Conservation (phyloP, 2,113 vertebrate genomes). For the Silurus glanis region DNA sequence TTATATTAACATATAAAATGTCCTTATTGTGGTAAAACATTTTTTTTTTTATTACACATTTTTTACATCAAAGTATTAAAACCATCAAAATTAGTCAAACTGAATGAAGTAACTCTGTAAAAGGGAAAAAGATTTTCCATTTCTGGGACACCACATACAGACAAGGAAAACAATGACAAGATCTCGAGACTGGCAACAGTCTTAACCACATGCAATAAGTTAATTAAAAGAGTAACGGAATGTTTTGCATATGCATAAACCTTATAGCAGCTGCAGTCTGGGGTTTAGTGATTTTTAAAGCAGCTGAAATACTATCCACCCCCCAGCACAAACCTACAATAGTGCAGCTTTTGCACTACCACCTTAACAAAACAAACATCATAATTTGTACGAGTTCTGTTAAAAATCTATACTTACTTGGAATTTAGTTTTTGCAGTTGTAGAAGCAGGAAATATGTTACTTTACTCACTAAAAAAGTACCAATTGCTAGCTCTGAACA, state of each 20-base stretch:
- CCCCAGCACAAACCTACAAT: too few species aligned
- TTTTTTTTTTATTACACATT: not conserved
- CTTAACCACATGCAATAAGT: not conserved
- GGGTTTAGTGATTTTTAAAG: not conserved
- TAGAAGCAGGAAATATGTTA: not conserved
- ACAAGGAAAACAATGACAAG: not conserved
- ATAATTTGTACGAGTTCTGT: not conserved
- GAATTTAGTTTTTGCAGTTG: not conserved
- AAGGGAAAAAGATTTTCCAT: not conserved
- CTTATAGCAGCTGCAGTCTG: not conserved
- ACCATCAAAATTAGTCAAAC: not conserved
- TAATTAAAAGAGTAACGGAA: not conserved
- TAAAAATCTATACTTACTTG: not conserved
- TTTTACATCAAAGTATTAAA: not conserved
- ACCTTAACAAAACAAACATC: not conserved
- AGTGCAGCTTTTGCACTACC: not conserved
- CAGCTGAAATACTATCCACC: not conserved
- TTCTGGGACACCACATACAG: not conserved
- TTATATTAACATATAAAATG: not conserved
- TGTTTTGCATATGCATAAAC: not conserved
- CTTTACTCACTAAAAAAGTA: not conserved
- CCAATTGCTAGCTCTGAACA: too few species aligned
- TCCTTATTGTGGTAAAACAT: not conserved
- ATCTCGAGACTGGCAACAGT: not conserved
- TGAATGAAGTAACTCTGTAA: not conserved